Evolutionary conservation across 2,797 vertebrate genomes (phyloP), one percentile per base, ranked within the genome.

Genomic region (Silurus lanzhouensis): DNA sequence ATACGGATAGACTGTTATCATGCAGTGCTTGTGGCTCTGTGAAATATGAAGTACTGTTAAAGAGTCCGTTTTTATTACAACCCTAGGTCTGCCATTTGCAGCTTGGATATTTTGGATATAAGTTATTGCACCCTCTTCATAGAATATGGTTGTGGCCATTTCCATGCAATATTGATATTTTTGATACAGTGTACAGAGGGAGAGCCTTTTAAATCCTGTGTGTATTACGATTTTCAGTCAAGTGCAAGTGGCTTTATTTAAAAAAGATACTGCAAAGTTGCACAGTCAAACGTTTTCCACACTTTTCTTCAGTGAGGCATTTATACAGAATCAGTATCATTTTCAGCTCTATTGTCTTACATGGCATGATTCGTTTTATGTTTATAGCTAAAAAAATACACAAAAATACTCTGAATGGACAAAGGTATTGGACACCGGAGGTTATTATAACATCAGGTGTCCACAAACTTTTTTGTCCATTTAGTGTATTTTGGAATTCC

Each of bases 11-110:
- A 63, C 58, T 63, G 31, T 15, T 63, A n/a, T 63, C 31, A 15
- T 63, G 6, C 38, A 79, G 31, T n/a, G 10, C 61, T 27, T 61
- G 19, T 78, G 27, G 27, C 27, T n/a, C 58, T 78, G 31, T 61
- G 31, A 61, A 61, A 78, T 22, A 78, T 78, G 57, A 22, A 78
- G 76, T n/a, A 79, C 46, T 79, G 58, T 63, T 46, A 8, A 46
- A 63, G 20, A 63, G 20, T n/a, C n/a, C n/a, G n/a, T 63, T 46
- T 63, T 63, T 14, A 79, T 63, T 46, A 63, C 38, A 79, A 31
- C 77, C n/a, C 77, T 8, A 1, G 14, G 38, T n/a, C 58, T 63
- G 58, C 58, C 38, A 38, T 79, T 63, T n/a, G 38, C 38, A 79
- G 38, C 31, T 46, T 8, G 58, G 58, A 46, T 44, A 63, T 63